Conservation (phyloP, 1,140 invertebrate species). For the Penaeus chinensis region DNA sequence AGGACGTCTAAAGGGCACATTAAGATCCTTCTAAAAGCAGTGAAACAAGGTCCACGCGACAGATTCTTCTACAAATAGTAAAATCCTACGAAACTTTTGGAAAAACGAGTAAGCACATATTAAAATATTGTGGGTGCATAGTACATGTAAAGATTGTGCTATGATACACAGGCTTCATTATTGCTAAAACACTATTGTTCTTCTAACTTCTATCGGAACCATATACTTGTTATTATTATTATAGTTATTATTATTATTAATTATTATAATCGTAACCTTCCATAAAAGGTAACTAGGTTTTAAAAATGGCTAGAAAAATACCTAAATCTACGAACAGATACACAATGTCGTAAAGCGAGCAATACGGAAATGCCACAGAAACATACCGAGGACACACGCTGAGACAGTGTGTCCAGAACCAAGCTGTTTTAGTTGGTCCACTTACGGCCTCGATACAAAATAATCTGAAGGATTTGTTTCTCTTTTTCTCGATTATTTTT, state of each 20-base stretch:
- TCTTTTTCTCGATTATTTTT: too few relatives aligned
- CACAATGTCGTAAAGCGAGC: constrained; percentile 50
- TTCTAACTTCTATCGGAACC: constrained; percentile 8
- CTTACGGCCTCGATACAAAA: too few relatives aligned
- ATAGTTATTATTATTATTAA: constrained; percentile 29
- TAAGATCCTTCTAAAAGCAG: too few relatives aligned
- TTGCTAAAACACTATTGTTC: constrained; percentile 60
- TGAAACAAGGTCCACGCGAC: too few relatives aligned
- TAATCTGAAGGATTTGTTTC: too few relatives aligned
- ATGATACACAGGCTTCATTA: constrained; percentile 55
- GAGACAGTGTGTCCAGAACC: too few relatives aligned
- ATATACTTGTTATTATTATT: constrained; percentile 26
- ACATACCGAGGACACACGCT: too few relatives aligned
- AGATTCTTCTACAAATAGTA: not conserved
- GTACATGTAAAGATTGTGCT: constrained; percentile 53
- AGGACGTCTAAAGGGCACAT: too few relatives aligned
- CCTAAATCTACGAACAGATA: constrained; percentile 51
- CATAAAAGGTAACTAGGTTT: constrained; percentile 51
- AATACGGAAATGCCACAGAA: constrained; percentile 43
- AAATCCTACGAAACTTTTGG: not conserved
- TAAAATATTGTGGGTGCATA: constrained; percentile 54
- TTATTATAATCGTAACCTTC: constrained; percentile 45
- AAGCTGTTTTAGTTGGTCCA: too few relatives aligned
- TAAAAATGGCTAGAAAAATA: constrained; percentile 62
- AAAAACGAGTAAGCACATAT: constrained; percentile 23